Percentiles rank a stretch among this genome's conserved stretches.
phyloP scores from a whole-genome alignment of 2,113 vertebrate genomes.

The Chaetodon trifascialis region DNA sequence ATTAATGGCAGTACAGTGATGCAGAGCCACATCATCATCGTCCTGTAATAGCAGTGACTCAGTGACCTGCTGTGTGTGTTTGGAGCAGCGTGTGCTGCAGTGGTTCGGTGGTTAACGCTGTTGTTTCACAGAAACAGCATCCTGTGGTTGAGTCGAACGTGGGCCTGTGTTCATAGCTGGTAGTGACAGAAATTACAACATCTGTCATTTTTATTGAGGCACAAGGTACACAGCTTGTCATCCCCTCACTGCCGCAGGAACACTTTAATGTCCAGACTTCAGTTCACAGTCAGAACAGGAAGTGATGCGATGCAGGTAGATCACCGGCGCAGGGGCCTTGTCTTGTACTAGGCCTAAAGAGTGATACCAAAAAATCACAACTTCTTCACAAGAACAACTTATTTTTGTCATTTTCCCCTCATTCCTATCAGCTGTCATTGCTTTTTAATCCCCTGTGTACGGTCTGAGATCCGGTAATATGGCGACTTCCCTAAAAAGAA shows the following conservation, averaged over 20 bases:
- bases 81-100: background rate
- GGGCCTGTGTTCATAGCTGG: background rate
- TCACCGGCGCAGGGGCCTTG: background rate
- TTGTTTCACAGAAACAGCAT: background rate
- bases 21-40: conserved; percentile 4
- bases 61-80: background rate
- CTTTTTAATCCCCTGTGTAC: background rate
- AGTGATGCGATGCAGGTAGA: background rate
- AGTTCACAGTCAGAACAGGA: background rate
- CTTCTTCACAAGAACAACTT: no score
- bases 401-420: no score
- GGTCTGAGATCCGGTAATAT: background rate
- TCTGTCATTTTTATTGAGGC: background rate
- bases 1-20: no score
- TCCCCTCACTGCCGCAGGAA: background rate
- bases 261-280: background rate
- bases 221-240: background rate
- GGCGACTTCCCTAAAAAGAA: no score
- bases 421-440: no score
- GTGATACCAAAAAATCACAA: no score
- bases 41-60: background rate
- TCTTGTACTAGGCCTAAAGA: no score
- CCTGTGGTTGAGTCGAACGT: background rate
- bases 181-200: background rate
- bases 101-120: background rate